Conservation (phyloP, 2,797 vertebrate genomes). For the Coranthus polyacanthus region DNA sequence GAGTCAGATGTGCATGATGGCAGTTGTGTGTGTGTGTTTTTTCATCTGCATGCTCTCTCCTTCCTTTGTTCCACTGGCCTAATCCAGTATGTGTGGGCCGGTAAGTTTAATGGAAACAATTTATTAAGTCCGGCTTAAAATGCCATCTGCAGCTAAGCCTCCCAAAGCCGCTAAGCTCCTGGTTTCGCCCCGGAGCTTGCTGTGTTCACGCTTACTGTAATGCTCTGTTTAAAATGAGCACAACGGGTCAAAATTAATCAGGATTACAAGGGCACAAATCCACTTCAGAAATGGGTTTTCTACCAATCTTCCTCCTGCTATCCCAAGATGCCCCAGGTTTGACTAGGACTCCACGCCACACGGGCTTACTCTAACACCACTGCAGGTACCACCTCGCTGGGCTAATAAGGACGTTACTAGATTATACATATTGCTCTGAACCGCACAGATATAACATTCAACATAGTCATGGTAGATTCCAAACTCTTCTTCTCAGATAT, state of each 20-base stretch:
- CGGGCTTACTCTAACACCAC: slow-evolving; percentile 34
- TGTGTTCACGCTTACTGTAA: slow-evolving; percentile 88
- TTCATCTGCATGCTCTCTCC: slow-evolving; percentile 77
- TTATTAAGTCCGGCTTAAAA: slow-evolving; percentile 92
- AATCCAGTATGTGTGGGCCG: slow-evolving; percentile 90
- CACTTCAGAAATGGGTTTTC: slow-evolving; percentile 90
- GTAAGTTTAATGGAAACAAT: slow-evolving; percentile 92
- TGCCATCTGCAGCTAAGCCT: slow-evolving; percentile 91
- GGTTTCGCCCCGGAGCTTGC: slow-evolving; percentile 85
- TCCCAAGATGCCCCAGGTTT: slow-evolving; percentile 84
- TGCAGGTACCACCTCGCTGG: slow-evolving; percentile 19
- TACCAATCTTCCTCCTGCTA: slow-evolving; percentile 82
- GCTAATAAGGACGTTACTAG: slow-evolving; percentile 26
- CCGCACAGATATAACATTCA: slow-evolving; percentile 61
- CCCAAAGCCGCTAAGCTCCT: slow-evolving; percentile 88
- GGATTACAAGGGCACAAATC: slow-evolving; percentile 90
- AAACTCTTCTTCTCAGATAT: slow-evolving; percentile 62
- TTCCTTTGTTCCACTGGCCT: slow-evolving; percentile 86
- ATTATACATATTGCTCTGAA: slow-evolving; percentile 13
- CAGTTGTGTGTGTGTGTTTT: slow-evolving; percentile 54
- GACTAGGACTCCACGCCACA: slow-evolving; percentile 57
- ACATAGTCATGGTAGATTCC: slow-evolving; percentile 61
- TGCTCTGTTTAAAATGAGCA: slow-evolving; percentile 90
- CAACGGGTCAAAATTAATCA: slow-evolving; percentile 92
- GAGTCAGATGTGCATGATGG: slow-evolving; percentile 71